phyloP scores from a whole-genome alignment of 64 coral and sea anemone genomes.

The Montipora capricornis region DNA sequence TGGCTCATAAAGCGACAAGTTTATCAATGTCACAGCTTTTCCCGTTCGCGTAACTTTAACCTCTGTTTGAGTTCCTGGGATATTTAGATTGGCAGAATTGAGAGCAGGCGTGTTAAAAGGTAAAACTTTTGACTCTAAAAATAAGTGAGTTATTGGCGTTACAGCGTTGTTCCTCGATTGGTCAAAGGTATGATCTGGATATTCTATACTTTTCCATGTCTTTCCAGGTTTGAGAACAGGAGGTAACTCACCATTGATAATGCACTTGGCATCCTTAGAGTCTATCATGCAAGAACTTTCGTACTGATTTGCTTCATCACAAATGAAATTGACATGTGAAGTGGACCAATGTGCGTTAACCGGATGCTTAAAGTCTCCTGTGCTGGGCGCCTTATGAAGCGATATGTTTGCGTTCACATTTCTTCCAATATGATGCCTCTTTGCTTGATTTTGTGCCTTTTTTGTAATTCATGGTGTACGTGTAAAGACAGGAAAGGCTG shows the following conservation, averaged over 20 bases:
- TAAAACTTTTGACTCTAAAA: constrained; percentile 30
- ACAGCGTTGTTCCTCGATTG: constrained; percentile 66
- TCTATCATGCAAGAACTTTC: constrained; percentile 50
- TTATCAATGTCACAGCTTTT: constrained; percentile 47
- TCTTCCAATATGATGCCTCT: constrained; percentile 74
- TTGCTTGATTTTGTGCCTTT: constrained; percentile 53
- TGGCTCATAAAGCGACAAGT: constrained; percentile 60
- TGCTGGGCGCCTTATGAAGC: constrained; percentile 52
- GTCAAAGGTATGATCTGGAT: constrained; percentile 68
- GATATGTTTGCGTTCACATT: constrained; percentile 68
- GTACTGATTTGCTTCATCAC: constrained; percentile 11
- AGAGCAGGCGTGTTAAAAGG: constrained; percentile 11
- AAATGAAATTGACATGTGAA: constrained; percentile 59
- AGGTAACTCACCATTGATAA: constrained; percentile 54
- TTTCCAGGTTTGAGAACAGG: constrained; percentile 77
- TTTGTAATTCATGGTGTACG: constrained; percentile 79
- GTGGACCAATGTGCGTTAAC: constrained; percentile 81
- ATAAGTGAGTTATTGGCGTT: constrained; percentile 72
- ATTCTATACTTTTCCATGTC: constrained; percentile 49
- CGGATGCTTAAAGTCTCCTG: constrained; percentile 21
- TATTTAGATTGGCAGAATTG: constrained; percentile 11
- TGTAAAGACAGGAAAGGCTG: constrained; percentile 65
- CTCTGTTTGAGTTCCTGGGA: constrained; percentile 8
- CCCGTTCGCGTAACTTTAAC: constrained; percentile 67
- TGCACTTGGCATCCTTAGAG: constrained; percentile 82